Percentiles rank a stretch among this genome's conserved stretches.
Evolutionary conservation across 1,140 invertebrate species (phyloP).

Genomic region (Pseudachorutes palmiensis): DNA sequence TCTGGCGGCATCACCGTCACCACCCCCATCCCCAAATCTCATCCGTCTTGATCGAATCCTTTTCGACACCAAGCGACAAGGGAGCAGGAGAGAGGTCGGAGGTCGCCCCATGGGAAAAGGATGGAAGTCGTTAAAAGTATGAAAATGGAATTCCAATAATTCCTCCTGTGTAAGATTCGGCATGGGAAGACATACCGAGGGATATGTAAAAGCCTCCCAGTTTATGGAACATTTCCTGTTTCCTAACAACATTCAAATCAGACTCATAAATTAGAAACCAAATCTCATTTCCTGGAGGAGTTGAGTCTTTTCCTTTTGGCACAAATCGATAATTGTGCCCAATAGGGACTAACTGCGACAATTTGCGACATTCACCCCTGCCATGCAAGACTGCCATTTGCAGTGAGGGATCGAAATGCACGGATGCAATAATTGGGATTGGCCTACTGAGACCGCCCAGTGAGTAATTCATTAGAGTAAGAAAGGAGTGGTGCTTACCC

Average conservation of each 20-base stretch:
- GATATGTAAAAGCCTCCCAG: neutral
- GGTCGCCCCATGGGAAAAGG: neutral
- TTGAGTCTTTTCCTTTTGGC: neutral
- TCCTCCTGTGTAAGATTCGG: neutral
- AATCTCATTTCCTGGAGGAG: conserved; percentile 3
- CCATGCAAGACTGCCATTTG: no score
- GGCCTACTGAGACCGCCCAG: no score
- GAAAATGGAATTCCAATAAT: neutral
- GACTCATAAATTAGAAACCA: conserved; percentile 10
- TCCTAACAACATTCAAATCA: conserved; percentile 3
- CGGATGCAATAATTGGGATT: no score
- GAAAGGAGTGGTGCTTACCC: conserved; percentile 21
- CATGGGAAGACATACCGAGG: neutral
- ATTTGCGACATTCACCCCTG: neutral
- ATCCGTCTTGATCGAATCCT: conserved; percentile 34
- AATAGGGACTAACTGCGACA: neutral
- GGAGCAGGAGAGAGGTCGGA: neutral
- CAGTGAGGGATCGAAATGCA: no score
- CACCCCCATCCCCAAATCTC: conserved; percentile 19
- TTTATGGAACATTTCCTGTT: conserved; percentile 12
- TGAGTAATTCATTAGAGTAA: neutral
- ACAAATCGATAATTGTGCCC: neutral
- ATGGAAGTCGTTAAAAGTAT: neutral
- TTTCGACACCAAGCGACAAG: conserved; percentile 7
- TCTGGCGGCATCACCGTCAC: neutral